Base-by-base conservation (phyloP, 2,113 vertebrate genomes). In the Paradoxurus hermaphroditus region DNA sequence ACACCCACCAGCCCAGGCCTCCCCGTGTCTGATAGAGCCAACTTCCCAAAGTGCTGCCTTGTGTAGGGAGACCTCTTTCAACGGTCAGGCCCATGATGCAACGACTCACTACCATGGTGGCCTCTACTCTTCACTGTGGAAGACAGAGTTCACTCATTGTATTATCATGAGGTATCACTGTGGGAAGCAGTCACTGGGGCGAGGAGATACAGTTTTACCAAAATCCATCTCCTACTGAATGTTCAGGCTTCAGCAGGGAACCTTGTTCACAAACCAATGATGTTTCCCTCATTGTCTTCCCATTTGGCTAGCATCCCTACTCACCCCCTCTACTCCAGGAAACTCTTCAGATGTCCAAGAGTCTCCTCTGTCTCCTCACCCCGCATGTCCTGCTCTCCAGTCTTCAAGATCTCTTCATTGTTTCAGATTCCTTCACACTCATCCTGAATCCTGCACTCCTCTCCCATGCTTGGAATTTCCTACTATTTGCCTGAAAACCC, bases 1-100 rank as follows among this genome's bases (percentile, higher is more conserved):
- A 79, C 62, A 78, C 68, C 39, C 53, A 90, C 68, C 85, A 77
- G 51, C n/a, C 65, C 90, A 70, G 70, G 70, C 67, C 72, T 68
- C 36, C 46, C 15, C 1, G 34, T 21, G 31, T 59, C 88, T 0
- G 0, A 62, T 5, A 90, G 59, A 68, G 34, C 75, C 65, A 85
- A 23, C 46, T 94, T 79, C 56, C 84, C 75, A 34, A 88, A 63
- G 51, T 21, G 65, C 85, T 51, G 56, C 65, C 68, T 62, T 44
- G 73, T 13, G 8, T 7, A 29, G 63, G 59, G 9, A 23, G 34
- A 56, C 31, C 36, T 62, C 70, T 34, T 49, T 27, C 8, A 53
- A 23, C 15, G 70, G 29, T 41, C 68, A 68, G 67, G 73, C 15
- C 29, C 46, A 23, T 0, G 5, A 34, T 9, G 31, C 67, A 31